A percentile compares a stretch with the other conserved stretches of the same genome.
Conservation (phyloP, 2,888 invertebrate genomes). For the Taenaris catops region DNA sequence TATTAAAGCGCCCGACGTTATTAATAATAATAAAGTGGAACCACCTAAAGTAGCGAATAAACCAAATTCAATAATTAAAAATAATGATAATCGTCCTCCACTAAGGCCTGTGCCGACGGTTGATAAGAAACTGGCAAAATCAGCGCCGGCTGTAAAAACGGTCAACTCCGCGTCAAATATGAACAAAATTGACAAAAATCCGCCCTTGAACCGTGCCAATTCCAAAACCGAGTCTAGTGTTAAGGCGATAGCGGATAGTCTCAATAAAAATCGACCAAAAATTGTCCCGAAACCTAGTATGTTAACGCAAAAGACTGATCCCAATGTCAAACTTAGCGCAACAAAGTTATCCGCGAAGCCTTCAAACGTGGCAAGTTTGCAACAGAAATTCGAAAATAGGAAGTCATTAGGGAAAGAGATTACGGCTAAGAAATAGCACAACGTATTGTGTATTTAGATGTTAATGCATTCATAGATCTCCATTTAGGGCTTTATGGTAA, state of each 20-base stretch:
- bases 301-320: constrained; percentile 48
- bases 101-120: constrained; percentile 50
- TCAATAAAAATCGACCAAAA: constrained; percentile 71
- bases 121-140: constrained; percentile 61
- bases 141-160: constrained; percentile 47
- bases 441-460: constrained; percentile 1
- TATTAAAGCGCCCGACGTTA: constrained; percentile 82
- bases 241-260: constrained; percentile 66
- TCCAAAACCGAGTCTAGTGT: constrained; percentile 62
- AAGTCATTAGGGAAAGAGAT: constrained; percentile 68
- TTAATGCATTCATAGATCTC: constrained; percentile 8
- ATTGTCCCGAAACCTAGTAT: constrained; percentile 62
- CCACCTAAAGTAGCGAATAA: constrained; percentile 69
- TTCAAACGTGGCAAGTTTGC: constrained; percentile 87
- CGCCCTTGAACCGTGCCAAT: constrained; percentile 45
- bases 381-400: constrained; percentile 87
- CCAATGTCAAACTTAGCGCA: constrained; percentile 52
- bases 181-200: constrained; percentile 47
- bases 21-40: constrained; percentile 67
- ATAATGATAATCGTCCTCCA: constrained; percentile 59
- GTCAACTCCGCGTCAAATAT: constrained; percentile 40
- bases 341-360: constrained; percentile 76
- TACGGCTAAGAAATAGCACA: constrained; percentile 17
- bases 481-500: constrained; percentile 4
- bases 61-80: constrained; percentile 57